phyloP scores from a whole-genome alignment of 37 sponge, comb jelly and placozoan genomes.

The Geodia barretti region DNA sequence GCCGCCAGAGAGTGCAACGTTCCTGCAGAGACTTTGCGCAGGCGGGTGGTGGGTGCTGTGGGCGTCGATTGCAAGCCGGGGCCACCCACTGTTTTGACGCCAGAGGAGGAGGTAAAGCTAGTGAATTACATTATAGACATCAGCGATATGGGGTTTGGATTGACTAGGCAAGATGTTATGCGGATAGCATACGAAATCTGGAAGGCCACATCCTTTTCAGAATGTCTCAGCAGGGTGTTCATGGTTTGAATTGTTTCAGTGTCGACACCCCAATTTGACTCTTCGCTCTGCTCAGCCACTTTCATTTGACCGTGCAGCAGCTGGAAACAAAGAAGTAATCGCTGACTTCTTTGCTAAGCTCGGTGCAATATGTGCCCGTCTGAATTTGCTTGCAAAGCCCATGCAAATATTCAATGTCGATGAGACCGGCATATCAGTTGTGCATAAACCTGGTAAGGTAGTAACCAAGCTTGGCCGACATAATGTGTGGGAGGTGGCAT shows the following conservation, averaged over 20 bases:
- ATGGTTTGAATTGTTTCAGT: background rate
- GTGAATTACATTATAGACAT: too few relatives aligned
- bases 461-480: background rate
- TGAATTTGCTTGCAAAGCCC: background rate
- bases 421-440: conserved; percentile 33
- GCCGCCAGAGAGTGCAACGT: too few relatives aligned
- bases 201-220: conserved; percentile 8
- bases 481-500: conserved; percentile 20
- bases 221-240: background rate
- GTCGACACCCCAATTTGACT: background rate
- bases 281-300: conserved; percentile 5
- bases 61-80: too few relatives aligned
- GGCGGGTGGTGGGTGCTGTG: too few relatives aligned
- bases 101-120: too few relatives aligned
- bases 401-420: conserved; percentile 22
- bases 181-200: too few relatives aligned
- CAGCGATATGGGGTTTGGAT: too few relatives aligned
- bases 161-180: too few relatives aligned
- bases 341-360: conserved; percentile 2
- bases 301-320: background rate
- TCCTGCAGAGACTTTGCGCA: too few relatives aligned
- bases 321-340: background rate
- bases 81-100: too few relatives aligned
- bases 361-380: background rate
- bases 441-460: conserved; percentile 42